A percentile compares a stretch with the other conserved stretches of the same genome.
Evolutionary conservation across 2,888 invertebrate species (phyloP).

Genomic region (Neoitamus cyanurus): DNA sequence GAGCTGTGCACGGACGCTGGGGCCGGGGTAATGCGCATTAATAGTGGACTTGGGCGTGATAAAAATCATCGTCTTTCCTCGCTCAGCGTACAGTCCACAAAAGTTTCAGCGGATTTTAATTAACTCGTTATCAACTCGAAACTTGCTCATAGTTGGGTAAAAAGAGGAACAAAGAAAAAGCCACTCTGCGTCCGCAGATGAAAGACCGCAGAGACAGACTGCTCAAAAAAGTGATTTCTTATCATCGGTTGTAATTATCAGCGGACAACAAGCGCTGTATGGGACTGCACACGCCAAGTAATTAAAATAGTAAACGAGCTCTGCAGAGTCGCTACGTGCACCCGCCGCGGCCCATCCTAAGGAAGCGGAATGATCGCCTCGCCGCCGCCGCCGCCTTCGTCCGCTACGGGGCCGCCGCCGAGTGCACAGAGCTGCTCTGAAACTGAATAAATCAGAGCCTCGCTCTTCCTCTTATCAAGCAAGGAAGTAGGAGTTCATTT

Average conservation of each 20-base stretch:
- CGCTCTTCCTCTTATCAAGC: slow-evolving; percentile 26
- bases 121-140: slow-evolving; percentile 50
- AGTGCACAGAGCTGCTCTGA: background rate
- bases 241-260: slow-evolving; percentile 49
- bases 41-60: background rate
- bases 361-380: background rate
- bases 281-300: slow-evolving; percentile 40
- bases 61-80: slow-evolving; percentile 15
- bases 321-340: slow-evolving; percentile 37
- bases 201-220: slow-evolving; percentile 46
- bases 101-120: slow-evolving; percentile 48
- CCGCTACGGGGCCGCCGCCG: background rate
- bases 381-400: background rate
- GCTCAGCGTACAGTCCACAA: slow-evolving; percentile 41
- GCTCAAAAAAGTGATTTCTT: slow-evolving; percentile 46
- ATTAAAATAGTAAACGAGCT: slow-evolving; percentile 46
- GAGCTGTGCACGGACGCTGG: background rate
- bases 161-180: slow-evolving; percentile 37
- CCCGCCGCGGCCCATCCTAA: background rate
- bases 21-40: background rate
- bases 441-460: background rate
- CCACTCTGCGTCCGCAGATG: slow-evolving; percentile 44
- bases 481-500: slow-evolving; percentile 48
- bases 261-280: slow-evolving; percentile 33
- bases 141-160: slow-evolving; percentile 42